Base-by-base conservation (phyloP, 2,888 invertebrate genomes). In the Brachyopa scutellaris region DNA sequence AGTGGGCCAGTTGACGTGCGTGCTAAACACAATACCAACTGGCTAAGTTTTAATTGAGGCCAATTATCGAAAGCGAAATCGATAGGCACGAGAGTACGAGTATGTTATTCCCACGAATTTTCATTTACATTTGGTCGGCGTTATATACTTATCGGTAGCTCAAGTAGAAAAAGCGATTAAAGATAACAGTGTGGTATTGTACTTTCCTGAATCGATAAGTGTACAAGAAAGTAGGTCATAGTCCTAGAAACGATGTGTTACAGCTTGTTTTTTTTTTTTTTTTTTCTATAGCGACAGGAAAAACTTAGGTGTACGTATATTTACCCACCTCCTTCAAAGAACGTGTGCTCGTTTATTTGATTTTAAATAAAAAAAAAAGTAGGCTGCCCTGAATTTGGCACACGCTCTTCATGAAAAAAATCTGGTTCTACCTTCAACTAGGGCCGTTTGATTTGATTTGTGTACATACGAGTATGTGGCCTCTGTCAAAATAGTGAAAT, bases 31-130 rank as follows among this genome's bases (percentile, higher is more conserved):
- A 45, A 5, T 15, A 45, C 38, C 40, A 51, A 51, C 29, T 29
- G 51, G 72, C 64, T 74, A 26, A 15, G 55, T 29, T 64, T 78
- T 78, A 76, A 78, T 78, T 78, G 55, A 73, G 78, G 57, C 59
- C 59, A 73, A 66, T 73, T 78, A 78, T 73, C 57, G 57, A 72
- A 57, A 73, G 51, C 36, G 62, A 78, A 78, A 78, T 72, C 78
- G 78, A 72, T 70, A 57, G 9, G 1, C 8, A 57, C 47, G 57
- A 57, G 42, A 33, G 13, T 51, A 53, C 33, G 42, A 42, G 49
- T 36, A 4, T 15, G 6, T 17, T 42, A 42, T 33, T 53, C 40
- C 36, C 31, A 36, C 11, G 23, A 8, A 38, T 51, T 38, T 51
- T 38, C 13, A n/a, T n/a, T 64, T 9, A 17, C 11, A 11, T 21